Evolutionary conservation across 1,140 invertebrate genomes (phyloP).

Genomic region (Propsilocerus akamusi): DNA sequence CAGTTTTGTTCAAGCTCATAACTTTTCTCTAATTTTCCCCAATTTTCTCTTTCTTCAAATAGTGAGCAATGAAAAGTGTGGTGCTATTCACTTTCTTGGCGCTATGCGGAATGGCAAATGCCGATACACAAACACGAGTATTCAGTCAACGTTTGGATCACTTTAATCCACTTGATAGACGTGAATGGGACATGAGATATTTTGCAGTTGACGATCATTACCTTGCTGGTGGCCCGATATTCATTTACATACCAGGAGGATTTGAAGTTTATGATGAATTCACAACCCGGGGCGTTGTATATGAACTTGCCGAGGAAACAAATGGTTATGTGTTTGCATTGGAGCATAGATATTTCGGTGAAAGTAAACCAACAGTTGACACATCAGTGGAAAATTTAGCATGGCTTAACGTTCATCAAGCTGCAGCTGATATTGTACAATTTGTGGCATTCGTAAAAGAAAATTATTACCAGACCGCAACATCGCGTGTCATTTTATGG

Average conservation of each 20-base stretch:
- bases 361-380: constrained; percentile 47
- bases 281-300: constrained; percentile 34
- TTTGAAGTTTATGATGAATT: constrained; percentile 31
- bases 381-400: constrained; percentile 40
- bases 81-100: too few species aligned
- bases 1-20: too few species aligned
- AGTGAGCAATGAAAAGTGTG: too few species aligned
- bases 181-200: constrained; percentile 49
- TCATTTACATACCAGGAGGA: constrained; percentile 46
- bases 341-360: constrained; percentile 70
- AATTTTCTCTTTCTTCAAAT: too few species aligned
- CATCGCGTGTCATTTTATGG: constrained; percentile 24
- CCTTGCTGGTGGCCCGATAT: constrained; percentile 26
- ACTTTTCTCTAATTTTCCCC: too few species aligned
- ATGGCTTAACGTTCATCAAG: constrained; percentile 54
- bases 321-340: constrained; percentile 43
- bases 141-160: constrained; percentile 36
- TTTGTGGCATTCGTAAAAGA: constrained; percentile 39
- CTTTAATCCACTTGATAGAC: constrained; percentile 41
- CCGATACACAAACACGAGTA: too few species aligned
- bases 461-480: constrained; percentile 18
- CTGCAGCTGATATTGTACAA: constrained; percentile 53
- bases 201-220: constrained; percentile 43
- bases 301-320: constrained; percentile 36
- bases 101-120: too few species aligned